Conservation (phyloP, 2,888 invertebrate species). For the Elysia crispata region DNA sequence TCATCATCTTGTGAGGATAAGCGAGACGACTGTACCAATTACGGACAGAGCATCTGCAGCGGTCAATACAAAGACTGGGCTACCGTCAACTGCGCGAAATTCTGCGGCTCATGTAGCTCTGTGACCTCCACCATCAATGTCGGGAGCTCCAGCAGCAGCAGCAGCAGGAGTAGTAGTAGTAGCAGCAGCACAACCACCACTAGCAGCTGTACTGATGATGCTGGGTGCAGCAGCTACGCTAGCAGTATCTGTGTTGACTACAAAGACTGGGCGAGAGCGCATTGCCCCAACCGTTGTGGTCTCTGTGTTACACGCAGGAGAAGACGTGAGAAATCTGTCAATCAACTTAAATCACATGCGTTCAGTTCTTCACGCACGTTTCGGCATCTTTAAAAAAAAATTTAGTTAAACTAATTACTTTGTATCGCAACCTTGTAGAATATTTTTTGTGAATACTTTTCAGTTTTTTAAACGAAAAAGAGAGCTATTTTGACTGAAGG, state of each 20-base stretch:
- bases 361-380: no score
- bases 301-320: background rate
- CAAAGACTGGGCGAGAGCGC: slow-evolving; percentile 56
- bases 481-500: no score
- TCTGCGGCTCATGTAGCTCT: slow-evolving; percentile 54
- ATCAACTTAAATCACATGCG: no score
- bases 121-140: background rate
- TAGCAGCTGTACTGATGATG: background rate
- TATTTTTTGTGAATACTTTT: no score
- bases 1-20: slow-evolving; percentile 43
- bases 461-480: no score
- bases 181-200: background rate
- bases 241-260: slow-evolving; percentile 57
- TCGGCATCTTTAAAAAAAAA: no score
- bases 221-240: slow-evolving; percentile 57
- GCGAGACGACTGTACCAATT: slow-evolving; percentile 39
- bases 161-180: background rate
- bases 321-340: no score
- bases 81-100: slow-evolving; percentile 56
- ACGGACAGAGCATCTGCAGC: slow-evolving; percentile 57
- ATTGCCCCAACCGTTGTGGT: slow-evolving; percentile 62
- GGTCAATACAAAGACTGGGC: slow-evolving; percentile 60
- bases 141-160: background rate
- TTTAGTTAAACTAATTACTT: no score
- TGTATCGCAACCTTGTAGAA: no score